Evolutionary conservation across 2,797 vertebrate genomes (phyloP), one percentile per base, ranked within the genome.

Genomic region (Xiphorhynchus erythropygius): DNA sequence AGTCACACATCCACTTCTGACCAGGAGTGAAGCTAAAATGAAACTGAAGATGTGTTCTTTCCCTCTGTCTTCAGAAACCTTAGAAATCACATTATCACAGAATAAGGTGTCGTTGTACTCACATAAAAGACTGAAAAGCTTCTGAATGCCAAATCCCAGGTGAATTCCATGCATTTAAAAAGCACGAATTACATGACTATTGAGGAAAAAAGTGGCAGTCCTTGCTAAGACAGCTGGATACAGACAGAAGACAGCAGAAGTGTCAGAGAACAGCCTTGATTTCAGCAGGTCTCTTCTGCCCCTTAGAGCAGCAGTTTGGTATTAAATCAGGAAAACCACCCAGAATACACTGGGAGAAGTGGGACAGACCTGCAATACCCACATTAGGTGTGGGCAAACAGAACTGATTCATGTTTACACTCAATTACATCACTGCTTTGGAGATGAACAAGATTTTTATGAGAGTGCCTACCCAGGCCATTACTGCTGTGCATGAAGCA

Each of bases 401-500:
- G 4, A 67, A 42, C 52, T 70, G 44, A 67, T 63, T 49, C 68
- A 52, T 73, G 49, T 93, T 94, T 92, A 89, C 25, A 41, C 42
- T 84, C 65, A 76, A 75, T 87, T 90, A 37, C 56, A 55, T 19
- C 68, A 69, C 68, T 76, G 35, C 82, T 89, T 65, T 0, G 24
- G 63, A 83, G 74, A 92, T 22, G n/a, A 85, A 23, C 49, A 50
- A 71, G 49, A 37, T 77, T 68, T 93, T 92, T 83, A 25, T 62
- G 87, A 86, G 87, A 39, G 83, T 37, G 28, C 22, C 89, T 59
- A 37, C 56, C 74, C 80, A 87, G 49, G 56, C 76, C 63, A 52
- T 90, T 80, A 67, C n/a, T 74, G 85, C 74, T 68, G 74, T 84
- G 64, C 77, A 47, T 10, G 53, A 74, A 84, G 87, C 57, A 81